Percentiles rank a stretch among this genome's conserved stretches.
These are phyloP conservation scores for Graphium colonna DNA, from an alignment of 2,888 invertebrate species.

Conservation along the genomic window DNA sequence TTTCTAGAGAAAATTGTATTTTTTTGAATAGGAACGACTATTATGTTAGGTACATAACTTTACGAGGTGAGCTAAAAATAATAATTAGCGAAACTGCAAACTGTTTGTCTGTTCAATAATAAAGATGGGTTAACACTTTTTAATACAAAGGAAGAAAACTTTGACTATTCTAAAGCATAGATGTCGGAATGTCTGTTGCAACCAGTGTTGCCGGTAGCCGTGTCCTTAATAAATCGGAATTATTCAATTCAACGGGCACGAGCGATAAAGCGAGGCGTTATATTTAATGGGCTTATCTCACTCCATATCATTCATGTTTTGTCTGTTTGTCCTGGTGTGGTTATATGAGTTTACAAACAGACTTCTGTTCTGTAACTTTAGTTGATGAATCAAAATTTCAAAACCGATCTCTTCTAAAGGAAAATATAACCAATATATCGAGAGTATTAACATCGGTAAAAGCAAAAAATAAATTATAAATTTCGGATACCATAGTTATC, in stretches of 20 bases:
- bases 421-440: too few species aligned
- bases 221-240: conserved; percentile 30
- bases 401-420: too few species aligned
- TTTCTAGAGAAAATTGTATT: too few species aligned
- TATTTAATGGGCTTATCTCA: conserved; percentile 4
- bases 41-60: too few species aligned
- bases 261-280: conserved; percentile 12
- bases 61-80: too few species aligned
- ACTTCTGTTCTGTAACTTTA: neutral
- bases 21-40: too few species aligned
- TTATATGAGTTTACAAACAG: neutral
- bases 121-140: neutral
- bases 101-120: neutral
- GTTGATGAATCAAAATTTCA: too few species aligned
- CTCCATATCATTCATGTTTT: neutral
- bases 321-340: neutral
- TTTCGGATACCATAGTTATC: too few species aligned
- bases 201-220: conserved; percentile 21
- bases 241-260: conserved; percentile 27
- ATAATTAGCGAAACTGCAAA: too few species aligned
- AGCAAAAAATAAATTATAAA: too few species aligned
- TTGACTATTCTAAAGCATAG: neutral
- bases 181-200: conserved; percentile 8
- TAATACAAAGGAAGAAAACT: neutral
- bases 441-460: too few species aligned